Percentiles rank a stretch among this genome's conserved stretches.
Conservation (phyloP, 2,797 vertebrate genomes). For the Rhincodon typus region DNA sequence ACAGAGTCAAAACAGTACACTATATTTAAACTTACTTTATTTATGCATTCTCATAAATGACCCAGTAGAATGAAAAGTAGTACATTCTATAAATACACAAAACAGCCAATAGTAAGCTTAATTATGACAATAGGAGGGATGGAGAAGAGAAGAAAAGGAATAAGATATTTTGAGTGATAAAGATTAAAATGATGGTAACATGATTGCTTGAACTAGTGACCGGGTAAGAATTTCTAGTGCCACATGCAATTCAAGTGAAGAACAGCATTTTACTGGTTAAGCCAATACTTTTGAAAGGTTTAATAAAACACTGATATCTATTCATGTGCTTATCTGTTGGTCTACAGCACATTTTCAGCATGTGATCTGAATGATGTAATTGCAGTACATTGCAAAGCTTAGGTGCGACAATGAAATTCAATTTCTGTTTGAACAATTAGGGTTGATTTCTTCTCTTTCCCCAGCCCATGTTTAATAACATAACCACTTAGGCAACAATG, state of each 20-base stretch:
- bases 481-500: not conserved
- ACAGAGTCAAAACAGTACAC: not conserved
- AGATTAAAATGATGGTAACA: not conserved
- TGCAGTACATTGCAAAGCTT: not conserved
- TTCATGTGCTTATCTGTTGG: not conserved
- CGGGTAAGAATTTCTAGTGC: not conserved
- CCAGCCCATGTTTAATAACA: not conserved
- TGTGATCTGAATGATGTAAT: not conserved
- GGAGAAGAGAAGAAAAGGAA: not conserved
- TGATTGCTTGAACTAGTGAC: not conserved
- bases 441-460: not conserved
- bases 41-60: conserved; percentile 28
- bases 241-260: not conserved
- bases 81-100: conserved; percentile 32
- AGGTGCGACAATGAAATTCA: not conserved
- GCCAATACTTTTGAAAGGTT: not conserved
- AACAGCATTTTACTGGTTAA: not conserved
- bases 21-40: conserved; percentile 26
- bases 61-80: not conserved
- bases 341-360: not conserved
- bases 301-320: conserved; percentile 21
- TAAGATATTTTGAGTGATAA: not conserved
- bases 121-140: not conserved
- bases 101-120: conserved; percentile 25
- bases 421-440: not conserved